These are phyloP conservation scores for Noctua pronuba DNA, from an alignment of 2,888 invertebrate genomes.

Conservation along the genomic window DNA sequence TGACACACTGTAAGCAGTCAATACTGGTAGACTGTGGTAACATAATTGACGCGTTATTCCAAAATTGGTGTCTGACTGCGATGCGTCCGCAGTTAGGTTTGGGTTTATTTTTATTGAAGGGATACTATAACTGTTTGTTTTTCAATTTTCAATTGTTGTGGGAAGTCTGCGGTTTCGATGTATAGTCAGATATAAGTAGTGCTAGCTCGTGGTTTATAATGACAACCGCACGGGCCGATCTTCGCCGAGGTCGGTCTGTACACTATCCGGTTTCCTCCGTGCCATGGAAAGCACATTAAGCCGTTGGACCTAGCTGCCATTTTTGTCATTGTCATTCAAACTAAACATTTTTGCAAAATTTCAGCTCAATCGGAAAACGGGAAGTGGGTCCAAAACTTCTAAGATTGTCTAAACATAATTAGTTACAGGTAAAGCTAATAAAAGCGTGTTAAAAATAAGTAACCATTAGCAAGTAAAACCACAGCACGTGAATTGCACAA, in stretches of 20 bases:
- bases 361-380: too few relatives aligned
- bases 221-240: too few relatives aligned
- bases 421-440: too few relatives aligned
- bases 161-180: background rate
- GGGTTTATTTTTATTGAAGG: constrained; percentile 28
- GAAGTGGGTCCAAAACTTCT: too few relatives aligned
- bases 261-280: background rate
- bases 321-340: background rate
- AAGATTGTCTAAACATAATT: too few relatives aligned
- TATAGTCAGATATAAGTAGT: background rate
- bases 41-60: constrained; percentile 68
- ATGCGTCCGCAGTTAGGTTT: constrained; percentile 17
- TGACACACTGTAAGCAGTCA: constrained; percentile 1
- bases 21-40: constrained; percentile 35
- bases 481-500: background rate
- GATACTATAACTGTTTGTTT: constrained; percentile 19
- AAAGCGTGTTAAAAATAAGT: too few relatives aligned
- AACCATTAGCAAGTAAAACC: background rate
- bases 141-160: constrained; percentile 36
- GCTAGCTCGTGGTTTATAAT: background rate
- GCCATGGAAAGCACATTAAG: background rate
- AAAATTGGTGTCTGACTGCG: constrained; percentile 67
- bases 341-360: too few relatives aligned
- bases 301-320: background rate
- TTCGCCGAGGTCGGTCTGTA: background rate